phyloP scores from a whole-genome alignment of 2,797 vertebrate species.

The Rhinoraja longicauda region DNA sequence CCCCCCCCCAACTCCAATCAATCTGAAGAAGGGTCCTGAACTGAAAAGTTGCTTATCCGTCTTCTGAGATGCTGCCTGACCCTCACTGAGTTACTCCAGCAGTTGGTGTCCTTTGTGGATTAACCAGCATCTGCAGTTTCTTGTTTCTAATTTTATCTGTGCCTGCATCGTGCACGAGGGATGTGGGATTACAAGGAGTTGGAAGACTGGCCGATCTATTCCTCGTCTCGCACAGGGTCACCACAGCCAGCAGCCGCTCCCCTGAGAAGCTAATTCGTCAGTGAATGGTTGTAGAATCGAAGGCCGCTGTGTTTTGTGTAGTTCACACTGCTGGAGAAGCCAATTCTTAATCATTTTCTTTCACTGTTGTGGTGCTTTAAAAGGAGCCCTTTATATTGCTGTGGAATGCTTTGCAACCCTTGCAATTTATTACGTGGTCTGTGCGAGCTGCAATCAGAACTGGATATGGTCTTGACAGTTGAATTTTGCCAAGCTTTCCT shows the following conservation, averaged over 20 bases:
- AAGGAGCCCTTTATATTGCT: no score
- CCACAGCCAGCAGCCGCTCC: not conserved
- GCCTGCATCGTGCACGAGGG: not conserved
- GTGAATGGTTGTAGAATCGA: not conserved
- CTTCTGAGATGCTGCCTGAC: no score
- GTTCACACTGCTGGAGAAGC: not conserved
- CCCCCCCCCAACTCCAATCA: no score
- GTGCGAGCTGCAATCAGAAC: not conserved
- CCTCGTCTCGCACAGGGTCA: not conserved
- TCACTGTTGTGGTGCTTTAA: no score
- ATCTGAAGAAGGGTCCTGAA: no score
- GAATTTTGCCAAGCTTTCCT: no score
- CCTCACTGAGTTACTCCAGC: no score
- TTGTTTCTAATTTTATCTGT: not conserved
- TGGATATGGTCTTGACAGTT: not conserved
- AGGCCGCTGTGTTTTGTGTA: not conserved
- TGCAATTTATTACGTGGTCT: no score
- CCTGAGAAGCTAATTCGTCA: not conserved
- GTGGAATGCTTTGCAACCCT: not conserved
- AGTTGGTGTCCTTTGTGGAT: no score
- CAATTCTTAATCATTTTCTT: not conserved
- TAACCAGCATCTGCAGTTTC: no score
- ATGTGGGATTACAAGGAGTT: not conserved
- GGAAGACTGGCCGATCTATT: not conserved
- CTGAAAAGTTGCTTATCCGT: no score